A percentile compares a stretch with the other conserved stretches of the same genome.
These are phyloP conservation scores for Lycaena phlaeas DNA, from an alignment of 2,888 invertebrate species.

Conservation along the genomic window DNA sequence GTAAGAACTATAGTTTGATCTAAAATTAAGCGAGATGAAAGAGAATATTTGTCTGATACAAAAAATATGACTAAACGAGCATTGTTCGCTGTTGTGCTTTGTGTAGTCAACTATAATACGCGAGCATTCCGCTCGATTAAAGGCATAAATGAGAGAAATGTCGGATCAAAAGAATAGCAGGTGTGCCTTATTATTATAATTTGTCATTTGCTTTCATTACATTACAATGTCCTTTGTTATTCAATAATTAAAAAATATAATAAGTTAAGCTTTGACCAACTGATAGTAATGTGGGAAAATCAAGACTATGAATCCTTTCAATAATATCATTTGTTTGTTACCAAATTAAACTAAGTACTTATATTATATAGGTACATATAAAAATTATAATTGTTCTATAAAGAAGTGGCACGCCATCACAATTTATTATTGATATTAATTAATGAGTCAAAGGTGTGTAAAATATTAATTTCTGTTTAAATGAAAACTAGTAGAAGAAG, in stretches of 20 bases:
- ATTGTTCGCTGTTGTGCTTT: constrained; percentile 64
- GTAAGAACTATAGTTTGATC: constrained; percentile 67
- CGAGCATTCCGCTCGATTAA: constrained; percentile 66
- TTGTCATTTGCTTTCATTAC: constrained; percentile 59
- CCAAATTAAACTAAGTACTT: no score
- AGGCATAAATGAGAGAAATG: constrained; percentile 72
- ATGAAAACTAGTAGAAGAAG: no score
- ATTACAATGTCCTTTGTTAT: constrained; percentile 47
- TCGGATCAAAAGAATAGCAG: constrained; percentile 71
- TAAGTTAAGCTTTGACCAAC: background rate
- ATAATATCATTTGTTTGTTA: no score
- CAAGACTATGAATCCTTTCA: no score
- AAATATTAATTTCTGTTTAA: no score
- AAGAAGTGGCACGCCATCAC: no score
- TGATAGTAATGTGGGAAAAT: no score
- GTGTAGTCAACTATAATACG: constrained; percentile 59
- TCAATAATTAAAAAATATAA: constrained; percentile 14
- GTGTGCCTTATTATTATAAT: constrained; percentile 68
- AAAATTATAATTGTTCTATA: no score
- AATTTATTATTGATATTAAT: no score
- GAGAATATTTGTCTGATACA: constrained; percentile 61
- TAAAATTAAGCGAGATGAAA: constrained; percentile 71
- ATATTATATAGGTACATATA: no score
- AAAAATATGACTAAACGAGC: constrained; percentile 61
- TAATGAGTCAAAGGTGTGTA: no score